These are phyloP conservation scores for Crambe crambe DNA, from an alignment of 37 sponge, comb jelly and placozoan genomes.

Conservation along the genomic window DNA sequence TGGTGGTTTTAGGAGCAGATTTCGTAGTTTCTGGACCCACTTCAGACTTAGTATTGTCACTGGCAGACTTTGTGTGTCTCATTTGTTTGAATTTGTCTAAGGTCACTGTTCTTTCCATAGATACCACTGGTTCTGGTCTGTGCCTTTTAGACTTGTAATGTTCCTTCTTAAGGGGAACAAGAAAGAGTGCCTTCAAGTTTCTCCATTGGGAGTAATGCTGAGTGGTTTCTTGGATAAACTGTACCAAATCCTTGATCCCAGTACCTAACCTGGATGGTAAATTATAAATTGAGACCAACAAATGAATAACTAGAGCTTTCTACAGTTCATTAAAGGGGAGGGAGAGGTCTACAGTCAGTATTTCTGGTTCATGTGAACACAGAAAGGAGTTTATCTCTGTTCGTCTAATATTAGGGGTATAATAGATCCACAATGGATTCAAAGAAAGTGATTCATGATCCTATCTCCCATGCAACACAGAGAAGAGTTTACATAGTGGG, in stretches of 20 bases:
- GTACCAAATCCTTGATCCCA: not conserved
- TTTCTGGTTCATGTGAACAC: too few relatives aligned
- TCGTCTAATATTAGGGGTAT: too few relatives aligned
- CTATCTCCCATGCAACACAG: too few relatives aligned
- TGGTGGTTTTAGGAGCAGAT: not conserved
- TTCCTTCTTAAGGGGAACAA: conserved; percentile 40
- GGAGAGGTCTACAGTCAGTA: too few relatives aligned
- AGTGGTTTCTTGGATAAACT: conserved; percentile 13
- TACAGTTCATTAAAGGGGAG: too few relatives aligned
- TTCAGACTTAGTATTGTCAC: not conserved
- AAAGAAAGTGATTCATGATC: too few relatives aligned
- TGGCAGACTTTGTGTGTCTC: not conserved
- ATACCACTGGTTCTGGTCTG: not conserved
- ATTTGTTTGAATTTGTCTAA: not conserved
- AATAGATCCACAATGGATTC: too few relatives aligned
- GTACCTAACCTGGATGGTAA: conserved; percentile 9
- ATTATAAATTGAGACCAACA: too few relatives aligned
- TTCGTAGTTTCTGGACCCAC: not conserved
- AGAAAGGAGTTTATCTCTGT: too few relatives aligned
- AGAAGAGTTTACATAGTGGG: too few relatives aligned
- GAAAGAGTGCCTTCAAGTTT: conserved; percentile 46
- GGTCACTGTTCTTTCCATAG: not conserved
- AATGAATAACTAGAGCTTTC: too few relatives aligned
- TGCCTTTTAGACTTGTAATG: not conserved
- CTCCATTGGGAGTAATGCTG: conserved; percentile 47